Conservation (phyloP, 2,888 invertebrate species). For the Protodeltote pygarga region DNA sequence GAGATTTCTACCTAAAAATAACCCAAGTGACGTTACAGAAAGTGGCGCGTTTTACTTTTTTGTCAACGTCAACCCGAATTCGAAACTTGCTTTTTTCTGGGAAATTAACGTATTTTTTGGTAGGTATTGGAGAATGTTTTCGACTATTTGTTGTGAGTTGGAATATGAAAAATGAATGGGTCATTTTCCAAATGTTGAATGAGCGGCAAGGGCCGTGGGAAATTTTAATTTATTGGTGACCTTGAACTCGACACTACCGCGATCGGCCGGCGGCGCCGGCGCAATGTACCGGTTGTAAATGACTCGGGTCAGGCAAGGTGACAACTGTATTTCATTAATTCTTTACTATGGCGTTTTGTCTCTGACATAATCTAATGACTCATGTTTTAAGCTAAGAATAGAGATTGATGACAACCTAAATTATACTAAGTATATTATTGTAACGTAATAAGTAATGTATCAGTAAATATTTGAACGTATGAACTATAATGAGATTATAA, state of each 20-base stretch:
- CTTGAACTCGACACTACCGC: conserved; percentile 32
- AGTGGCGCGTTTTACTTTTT: conserved; percentile 57
- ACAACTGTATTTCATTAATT: conserved; percentile 28
- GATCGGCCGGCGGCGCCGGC: conserved; percentile 2
- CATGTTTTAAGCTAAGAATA: too few species aligned
- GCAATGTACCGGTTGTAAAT: too few species aligned
- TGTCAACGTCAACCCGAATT: conserved; percentile 24
- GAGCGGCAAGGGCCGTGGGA: conserved; percentile 46
- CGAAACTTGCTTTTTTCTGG: background rate
- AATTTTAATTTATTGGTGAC: conserved; percentile 27
- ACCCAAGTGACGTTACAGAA: conserved; percentile 54
- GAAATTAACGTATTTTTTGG: conserved; percentile 34
- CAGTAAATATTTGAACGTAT: too few species aligned
- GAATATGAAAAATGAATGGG: conserved; percentile 19
- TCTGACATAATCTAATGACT: background rate
- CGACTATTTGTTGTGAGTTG: conserved; percentile 2
- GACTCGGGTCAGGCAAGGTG: conserved; percentile 24
- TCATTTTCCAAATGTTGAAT: conserved; percentile 26
- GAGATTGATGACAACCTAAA: too few species aligned
- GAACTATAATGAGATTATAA: too few species aligned
- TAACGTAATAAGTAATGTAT: too few species aligned
- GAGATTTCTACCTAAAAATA: too few species aligned
- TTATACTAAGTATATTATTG: too few species aligned
- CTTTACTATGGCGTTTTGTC: conserved; percentile 9
- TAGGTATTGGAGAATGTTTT: conserved; percentile 35